Evolutionary conservation across 2,113 vertebrate species (phyloP), one percentile per base, ranked within the genome.

Genomic region (Lasiurus cinereus): DNA sequence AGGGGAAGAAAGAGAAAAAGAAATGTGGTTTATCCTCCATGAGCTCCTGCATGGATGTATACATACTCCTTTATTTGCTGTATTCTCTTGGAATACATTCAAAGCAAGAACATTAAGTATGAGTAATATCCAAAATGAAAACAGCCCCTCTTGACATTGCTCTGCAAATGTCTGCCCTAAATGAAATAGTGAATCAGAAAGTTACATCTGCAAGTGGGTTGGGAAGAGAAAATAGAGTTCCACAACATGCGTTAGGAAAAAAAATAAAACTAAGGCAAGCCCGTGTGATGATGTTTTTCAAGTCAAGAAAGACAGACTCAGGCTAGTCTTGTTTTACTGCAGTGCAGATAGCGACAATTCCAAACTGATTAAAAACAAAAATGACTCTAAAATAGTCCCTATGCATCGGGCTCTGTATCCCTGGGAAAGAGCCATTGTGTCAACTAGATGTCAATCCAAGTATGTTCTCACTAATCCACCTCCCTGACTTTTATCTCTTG

Each of bases 401-500:
- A 5, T 54, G 29, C 70, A 96, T 83, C 94, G n/a, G 79, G 27
- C 48, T 24, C 95, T 52, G 64, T 0, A 0, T 22, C 86, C 72
- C 36, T 95, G 95, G 96, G 93, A 92, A 98, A 98, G 24, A 95
- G 83, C 69, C 80, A 69, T 22, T 84, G 46, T 85, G 95, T 82
- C 97, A 97, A 96, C 92, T 83, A 59, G 74, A 96, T 78, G 86
- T 94, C 56, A 96, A 88, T 31, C 83, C 84, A 4, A 69, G 97
- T 90, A 88, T 94, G 96, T 90, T 92, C 43, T n/a, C 62, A 95
- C 76, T 92, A 88, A 97, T 83, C 97, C 97, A 89, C 82, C 96
- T 95, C 97, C 87, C 59, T 96, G 94, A 97, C 96, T 98, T 98
- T 97, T 95, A 62, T 97, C 88, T 39, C 66, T 54, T 52, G 39